Conservation (phyloP, 2,888 invertebrate genomes). For the Cephus pulcher region DNA sequence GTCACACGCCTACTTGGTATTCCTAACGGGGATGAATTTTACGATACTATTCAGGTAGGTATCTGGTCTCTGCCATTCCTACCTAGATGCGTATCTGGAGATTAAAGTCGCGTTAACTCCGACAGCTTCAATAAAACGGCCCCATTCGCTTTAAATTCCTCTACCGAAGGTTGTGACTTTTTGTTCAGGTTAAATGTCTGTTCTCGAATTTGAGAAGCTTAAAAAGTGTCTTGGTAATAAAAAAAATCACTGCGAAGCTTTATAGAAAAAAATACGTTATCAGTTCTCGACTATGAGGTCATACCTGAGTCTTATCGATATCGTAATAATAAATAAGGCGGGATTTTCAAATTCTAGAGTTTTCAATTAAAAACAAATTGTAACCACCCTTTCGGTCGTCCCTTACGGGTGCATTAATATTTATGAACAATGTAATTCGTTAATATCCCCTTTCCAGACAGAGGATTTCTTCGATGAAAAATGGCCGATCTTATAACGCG, state of each 20-base stretch:
- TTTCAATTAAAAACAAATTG: not conserved
- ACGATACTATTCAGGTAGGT: not conserved
- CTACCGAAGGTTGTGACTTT: not conserved
- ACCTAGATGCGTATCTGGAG: not conserved
- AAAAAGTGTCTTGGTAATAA: not conserved
- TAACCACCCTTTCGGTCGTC: not conserved
- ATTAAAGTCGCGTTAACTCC: not conserved
- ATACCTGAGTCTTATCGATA: not conserved
- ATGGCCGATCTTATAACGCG: not conserved
- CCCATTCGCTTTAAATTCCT: not conserved
- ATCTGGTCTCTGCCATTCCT: not conserved
- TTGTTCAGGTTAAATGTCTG: not conserved
- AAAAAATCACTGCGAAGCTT: not conserved
- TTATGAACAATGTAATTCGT: not conserved
- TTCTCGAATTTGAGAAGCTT: not conserved
- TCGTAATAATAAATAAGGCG: not conserved
- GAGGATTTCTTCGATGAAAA: not conserved
- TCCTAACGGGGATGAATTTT: not conserved
- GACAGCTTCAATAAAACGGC: not conserved
- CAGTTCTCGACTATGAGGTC: not conserved
- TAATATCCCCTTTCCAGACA: not conserved
- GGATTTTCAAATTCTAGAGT: not conserved
- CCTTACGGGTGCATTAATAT: not conserved
- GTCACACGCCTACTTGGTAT: not conserved
- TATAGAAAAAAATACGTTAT: not conserved